Percentiles rank a stretch among this genome's conserved stretches.
phyloP scores from a whole-genome alignment of 2,797 vertebrate genomes.

The Falco novaeseelandiae region DNA sequence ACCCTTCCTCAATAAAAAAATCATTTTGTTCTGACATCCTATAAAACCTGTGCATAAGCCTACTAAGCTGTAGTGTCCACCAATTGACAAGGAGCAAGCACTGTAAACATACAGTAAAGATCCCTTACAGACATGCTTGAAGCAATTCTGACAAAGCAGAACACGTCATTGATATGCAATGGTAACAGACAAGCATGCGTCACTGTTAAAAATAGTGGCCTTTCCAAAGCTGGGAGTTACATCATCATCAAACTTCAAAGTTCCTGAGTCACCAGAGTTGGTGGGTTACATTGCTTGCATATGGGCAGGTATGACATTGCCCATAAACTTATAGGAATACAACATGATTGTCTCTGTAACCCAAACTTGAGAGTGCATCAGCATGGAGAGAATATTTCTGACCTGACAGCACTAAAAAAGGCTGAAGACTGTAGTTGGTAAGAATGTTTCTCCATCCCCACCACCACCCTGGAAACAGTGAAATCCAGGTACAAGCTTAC shows the following conservation, averaged over 20 bases:
- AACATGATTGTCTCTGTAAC: not conserved
- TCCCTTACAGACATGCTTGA: not conserved
- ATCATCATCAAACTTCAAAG: not conserved
- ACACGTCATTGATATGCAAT: rapidly evolving
- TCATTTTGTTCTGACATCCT: constrained; percentile 77
- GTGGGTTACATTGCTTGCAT: not conserved
- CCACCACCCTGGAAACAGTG: not conserved
- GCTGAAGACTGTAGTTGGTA: not conserved
- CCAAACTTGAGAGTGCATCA: not conserved
- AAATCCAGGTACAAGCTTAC: not conserved
- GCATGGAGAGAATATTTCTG: not conserved
- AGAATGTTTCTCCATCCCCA: not conserved
- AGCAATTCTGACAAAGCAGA: not conserved
- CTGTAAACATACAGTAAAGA: constrained; percentile 50
- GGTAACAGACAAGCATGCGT: not conserved
- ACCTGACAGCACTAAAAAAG: not conserved
- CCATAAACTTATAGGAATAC: not conserved
- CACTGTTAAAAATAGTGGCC: not conserved
- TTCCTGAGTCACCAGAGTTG: not conserved
- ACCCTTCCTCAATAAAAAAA: constrained; percentile 76
- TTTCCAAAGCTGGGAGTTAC: not conserved
- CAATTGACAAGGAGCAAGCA: constrained; percentile 44
- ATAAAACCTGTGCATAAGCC: constrained; percentile 65
- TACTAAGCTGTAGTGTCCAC: constrained; percentile 61
- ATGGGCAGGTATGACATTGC: not conserved